phyloP scores from a whole-genome alignment of 2,113 vertebrate genomes.

The Pomatostomus ruficeps region DNA sequence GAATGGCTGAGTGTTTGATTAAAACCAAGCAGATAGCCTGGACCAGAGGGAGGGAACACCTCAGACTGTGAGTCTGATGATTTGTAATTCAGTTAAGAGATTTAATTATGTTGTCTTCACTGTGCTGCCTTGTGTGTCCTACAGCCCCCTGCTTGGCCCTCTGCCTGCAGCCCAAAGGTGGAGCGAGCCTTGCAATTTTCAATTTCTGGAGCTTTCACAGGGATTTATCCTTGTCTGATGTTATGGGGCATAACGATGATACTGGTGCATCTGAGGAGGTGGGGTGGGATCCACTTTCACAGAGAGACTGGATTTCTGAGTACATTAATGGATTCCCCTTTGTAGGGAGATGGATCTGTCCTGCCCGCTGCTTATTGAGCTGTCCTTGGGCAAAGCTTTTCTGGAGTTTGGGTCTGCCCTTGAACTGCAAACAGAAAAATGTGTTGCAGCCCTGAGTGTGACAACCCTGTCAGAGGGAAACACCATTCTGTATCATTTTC shows the following conservation, averaged over 20 bases:
- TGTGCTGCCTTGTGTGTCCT: neutral
- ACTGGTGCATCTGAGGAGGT: neutral
- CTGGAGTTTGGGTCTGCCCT: neutral
- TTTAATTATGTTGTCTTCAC: neutral
- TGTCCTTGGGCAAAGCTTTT: neutral
- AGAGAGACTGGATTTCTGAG: neutral
- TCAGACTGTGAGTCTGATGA: neutral
- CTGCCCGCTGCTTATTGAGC: neutral
- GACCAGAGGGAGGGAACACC: neutral
- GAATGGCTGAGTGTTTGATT: neutral
- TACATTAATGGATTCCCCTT: neutral
- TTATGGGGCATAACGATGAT: accelerated
- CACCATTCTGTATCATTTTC: accelerated
- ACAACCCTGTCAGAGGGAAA: neutral
- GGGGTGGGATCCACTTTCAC: neutral
- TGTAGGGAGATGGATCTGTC: neutral
- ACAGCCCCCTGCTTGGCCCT: neutral
- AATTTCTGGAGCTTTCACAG: neutral
- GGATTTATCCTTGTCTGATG: neutral
- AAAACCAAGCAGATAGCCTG: neutral
- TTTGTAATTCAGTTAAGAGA: slow-evolving; percentile 19
- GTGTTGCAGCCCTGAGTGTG: neutral
- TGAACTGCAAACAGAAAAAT: neutral
- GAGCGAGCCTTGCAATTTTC: neutral
- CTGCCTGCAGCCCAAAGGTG: neutral